Base-by-base conservation (phyloP, 2,888 invertebrate species). In the Prosopocoilus inquinatus region DNA sequence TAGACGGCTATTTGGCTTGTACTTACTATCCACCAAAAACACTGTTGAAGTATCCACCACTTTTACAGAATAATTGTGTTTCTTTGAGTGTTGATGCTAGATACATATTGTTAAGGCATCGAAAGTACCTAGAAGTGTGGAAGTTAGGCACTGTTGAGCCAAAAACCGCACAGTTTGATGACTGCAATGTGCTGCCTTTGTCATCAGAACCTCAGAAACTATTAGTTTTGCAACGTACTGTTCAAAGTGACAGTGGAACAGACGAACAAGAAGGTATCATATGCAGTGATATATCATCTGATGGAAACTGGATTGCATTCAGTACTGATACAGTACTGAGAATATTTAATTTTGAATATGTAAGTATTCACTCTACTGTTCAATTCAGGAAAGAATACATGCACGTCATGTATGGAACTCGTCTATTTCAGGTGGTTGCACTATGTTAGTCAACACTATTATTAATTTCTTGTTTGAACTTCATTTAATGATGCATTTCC, bases 1-100 rank as follows among this genome's bases (percentile, higher is more conserved):
- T 88, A 35, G 92, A 92, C 75, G 90, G 91, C 1, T 88, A 91
- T 68, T 76, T 93, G 13, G 87, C 88, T 1, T 79, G 89, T 56
- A 89, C 88, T 8, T 87, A 84, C 67, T 85, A 83, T 67, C 86
- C 86, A 4, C 88, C 84, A 0, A 87, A 86, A 71, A 80, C 82
- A 61, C 78, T 88, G 0, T 78, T 84, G 63, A 87, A 88, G 70
- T 82, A 87, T 68, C 90, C 90, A 1, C 90, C 91, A 0, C 81
- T 91, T 71, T 75, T 89, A 35, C 84, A 86, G 62, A 72, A 77
- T 15, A 82, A 84, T 0, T 82, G 84, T 55, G 82, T 84, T 3
- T 75, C 79, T 8, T 70, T 87, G 11, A 80, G 85, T 50, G 67
- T 75, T 33, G 72, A 78, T 52, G 80, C 82, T 3, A 83, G 84